Base-by-base conservation (phyloP, 2,797 vertebrate genomes). In the Discoglossus pictus region DNA sequence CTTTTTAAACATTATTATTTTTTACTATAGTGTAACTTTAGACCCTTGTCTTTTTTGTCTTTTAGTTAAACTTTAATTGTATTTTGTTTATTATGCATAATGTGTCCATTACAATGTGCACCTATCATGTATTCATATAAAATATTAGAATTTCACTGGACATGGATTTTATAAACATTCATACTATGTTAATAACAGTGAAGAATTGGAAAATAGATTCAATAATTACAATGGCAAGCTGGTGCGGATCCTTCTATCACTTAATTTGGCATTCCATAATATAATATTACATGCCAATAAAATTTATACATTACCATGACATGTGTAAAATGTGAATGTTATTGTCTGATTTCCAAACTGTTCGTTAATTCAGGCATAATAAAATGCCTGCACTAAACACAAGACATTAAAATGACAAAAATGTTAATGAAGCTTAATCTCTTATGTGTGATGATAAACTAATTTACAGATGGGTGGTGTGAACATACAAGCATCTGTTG, bases 401-500 rank as follows among this genome's bases (percentile, higher is more conserved):
- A 64, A 64, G 60, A 48, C 55, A 50, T 44, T 51, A 64, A 71
- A 61, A 54, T 71, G 61, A 64, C 68, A 64, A 44, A 51, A 58
- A 62, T 64, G 60, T 18, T 63, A 71, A 71, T 64, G 52, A 71
- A 56, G 34, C 60, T 59, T 52, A 64, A 58, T 63, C 61, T 63
- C 61, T 27, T 51, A 20, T 64, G 61, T 42, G 46, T 39, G 38
- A 58, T 64, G 44, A 58, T 63, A 61, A 58, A 43, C 36, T 58
- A 16, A 24, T 27, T 56, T 70, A 46, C 61, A 64, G 60, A 64
- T 64, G 60, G 53, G 27, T 47, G 50, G 51, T 63, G 31, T 64
- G 60, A 44, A 71, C 68, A 64, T 58, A 51, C 64, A 58, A 64
- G 53, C 68, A 71, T 71, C 60, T 71, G 68, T 39, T 71, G 44